Evolutionary conservation across 92 coral and sea anemone genomes (phyloP), one percentile per base, ranked within the genome.

Genomic region (Siderastrea radians): DNA sequence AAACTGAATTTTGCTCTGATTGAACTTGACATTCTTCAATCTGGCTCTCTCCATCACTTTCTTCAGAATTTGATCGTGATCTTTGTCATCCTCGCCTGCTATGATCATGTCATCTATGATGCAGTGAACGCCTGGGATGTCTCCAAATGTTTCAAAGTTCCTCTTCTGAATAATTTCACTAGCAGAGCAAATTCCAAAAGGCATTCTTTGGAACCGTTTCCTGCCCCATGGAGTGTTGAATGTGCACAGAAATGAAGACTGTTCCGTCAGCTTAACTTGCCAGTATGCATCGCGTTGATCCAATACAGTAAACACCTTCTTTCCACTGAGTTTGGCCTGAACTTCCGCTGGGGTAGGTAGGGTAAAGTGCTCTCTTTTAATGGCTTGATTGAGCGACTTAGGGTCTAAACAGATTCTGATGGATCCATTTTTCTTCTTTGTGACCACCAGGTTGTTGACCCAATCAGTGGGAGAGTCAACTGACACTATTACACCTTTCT

Each of bases 381-480:
- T 89, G 1, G 79, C 49, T 2, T 54, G 13, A 50, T 49, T 76
- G 66, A 86, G 50, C 19, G 60, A 74, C 49, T 93, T 89, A 15
- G 93, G 91, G 66, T 90, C 96, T 63, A 92, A 75, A 70, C 93
- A 89, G 49, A 92, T 74, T 85, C 88, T 83, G 13, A 91, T 75
- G 49, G 77, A 76, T 11, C 88, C 86, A 49, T 88, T 81, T 60
- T 75, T 75, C 77, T 93, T 93, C 50, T 92, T 84, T 14, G 75
- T 89, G 68, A 85, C 84, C 4, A 88, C 95, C 7, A 89, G 86
- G 58, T 83, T 87, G 79, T 90, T 87, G 38, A 93, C 94, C 96
- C 88, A 90, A 44, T 93, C 83, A 7, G 89, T 85, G 66, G 87
- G 87, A n/a, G 78, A 66, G 71, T 83, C 79, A 17, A 83, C 46